Evolutionary conservation across 2,113 vertebrate genomes (phyloP).

Genomic region (Mungos mungo): DNA sequence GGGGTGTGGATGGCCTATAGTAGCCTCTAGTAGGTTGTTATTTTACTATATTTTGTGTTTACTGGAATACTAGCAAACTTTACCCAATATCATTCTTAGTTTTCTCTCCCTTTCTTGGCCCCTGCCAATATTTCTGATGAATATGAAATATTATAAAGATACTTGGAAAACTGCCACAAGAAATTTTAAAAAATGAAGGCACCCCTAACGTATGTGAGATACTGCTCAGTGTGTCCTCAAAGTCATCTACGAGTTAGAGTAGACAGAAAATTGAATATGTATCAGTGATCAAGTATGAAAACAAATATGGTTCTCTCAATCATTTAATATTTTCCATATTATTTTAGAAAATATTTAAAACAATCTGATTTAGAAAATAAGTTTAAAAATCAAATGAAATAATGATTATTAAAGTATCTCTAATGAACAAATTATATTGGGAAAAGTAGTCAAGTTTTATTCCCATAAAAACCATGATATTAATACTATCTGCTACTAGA

Average conservation of each 20-base stretch:
- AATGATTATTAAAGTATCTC: neutral
- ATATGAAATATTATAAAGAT: neutral
- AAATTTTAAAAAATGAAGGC: neutral
- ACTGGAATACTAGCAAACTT: neutral
- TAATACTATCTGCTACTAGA: neutral
- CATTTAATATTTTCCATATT: neutral
- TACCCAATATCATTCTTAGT: neutral
- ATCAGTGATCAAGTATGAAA: neutral
- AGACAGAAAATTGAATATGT: neutral
- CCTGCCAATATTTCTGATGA: neutral
- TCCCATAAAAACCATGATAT: neutral
- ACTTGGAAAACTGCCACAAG: neutral
- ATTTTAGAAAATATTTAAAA: conserved; percentile 1
- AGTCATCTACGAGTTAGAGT: neutral
- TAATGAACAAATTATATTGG: neutral
- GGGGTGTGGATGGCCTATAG: neutral
- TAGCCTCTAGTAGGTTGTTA: neutral
- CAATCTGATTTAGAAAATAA: neutral
- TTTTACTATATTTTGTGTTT: neutral
- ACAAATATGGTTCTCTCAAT: neutral
- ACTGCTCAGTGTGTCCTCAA: neutral
- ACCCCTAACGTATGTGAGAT: neutral
- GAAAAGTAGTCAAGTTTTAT: neutral
- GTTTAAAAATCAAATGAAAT: neutral
- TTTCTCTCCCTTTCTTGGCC: neutral